phyloP scores from a whole-genome alignment of 2,888 invertebrate genomes.

The Leucophora obtusa region DNA sequence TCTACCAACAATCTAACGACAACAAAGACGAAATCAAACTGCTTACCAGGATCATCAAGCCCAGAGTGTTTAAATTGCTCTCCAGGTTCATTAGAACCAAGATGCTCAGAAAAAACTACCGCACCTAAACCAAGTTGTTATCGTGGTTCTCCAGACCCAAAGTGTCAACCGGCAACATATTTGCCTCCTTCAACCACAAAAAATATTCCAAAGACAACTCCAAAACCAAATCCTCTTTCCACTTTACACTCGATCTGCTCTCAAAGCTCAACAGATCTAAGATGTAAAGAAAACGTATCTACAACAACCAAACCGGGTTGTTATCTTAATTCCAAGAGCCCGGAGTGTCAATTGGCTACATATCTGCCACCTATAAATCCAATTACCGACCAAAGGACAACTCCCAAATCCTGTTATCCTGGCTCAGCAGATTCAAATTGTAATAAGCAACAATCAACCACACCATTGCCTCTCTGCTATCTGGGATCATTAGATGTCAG shows the following conservation, averaged over 20 bases:
- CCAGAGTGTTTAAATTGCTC: no score
- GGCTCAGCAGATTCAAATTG: conserved; percentile 69
- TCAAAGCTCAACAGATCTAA: no score
- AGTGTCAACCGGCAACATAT: conserved; percentile 36
- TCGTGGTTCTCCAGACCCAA: conserved; percentile 70
- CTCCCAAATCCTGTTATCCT: conserved; percentile 70
- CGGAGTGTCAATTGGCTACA: conserved; percentile 69
- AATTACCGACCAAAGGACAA: conserved; percentile 69
- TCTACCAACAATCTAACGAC: no score
- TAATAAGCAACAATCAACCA: no score
- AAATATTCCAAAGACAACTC: no score
- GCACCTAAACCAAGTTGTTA: conserved; percentile 69
- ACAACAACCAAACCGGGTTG: conserved; percentile 65
- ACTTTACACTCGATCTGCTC: no score
- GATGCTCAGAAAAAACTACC: conserved; percentile 35
- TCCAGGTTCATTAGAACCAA: conserved; percentile 68
- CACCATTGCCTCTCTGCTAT: no score
- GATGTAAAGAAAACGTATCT: no score
- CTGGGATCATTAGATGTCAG: conserved; percentile 53
- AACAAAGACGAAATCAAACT: no score
- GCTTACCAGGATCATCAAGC: no score
- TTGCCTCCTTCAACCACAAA: no score
- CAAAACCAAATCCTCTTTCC: no score
- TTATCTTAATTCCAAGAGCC: conserved; percentile 71
- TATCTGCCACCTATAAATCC: conserved; percentile 65